These are phyloP conservation scores for Torymus tubicola DNA, from an alignment of 2,888 invertebrate genomes.

Conservation along the genomic window DNA sequence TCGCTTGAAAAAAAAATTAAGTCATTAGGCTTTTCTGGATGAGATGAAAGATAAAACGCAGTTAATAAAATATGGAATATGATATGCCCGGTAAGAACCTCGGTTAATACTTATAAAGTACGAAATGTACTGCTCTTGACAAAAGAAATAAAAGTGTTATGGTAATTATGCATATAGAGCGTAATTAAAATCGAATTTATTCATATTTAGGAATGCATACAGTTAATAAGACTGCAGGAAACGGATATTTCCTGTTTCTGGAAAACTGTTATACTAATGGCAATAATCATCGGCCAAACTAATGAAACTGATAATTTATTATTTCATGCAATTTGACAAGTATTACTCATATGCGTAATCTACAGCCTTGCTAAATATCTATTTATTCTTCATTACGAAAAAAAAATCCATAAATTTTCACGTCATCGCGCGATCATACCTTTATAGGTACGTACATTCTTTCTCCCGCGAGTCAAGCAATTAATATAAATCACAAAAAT, in stretches of 20 bases:
- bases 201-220: neutral
- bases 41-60: too few relatives aligned
- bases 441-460: too few relatives aligned
- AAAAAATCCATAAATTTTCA: too few relatives aligned
- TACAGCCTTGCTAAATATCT: neutral
- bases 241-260: conserved; percentile 17
- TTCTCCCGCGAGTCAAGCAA: too few relatives aligned
- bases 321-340: conserved; percentile 24
- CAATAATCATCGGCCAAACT: conserved; percentile 4
- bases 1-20: too few relatives aligned
- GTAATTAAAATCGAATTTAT: too few relatives aligned
- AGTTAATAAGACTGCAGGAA: conserved; percentile 21
- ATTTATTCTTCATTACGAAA: too few relatives aligned
- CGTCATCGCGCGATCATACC: too few relatives aligned
- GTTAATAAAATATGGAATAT: too few relatives aligned
- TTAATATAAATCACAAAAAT: conserved; percentile 1
- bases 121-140: too few relatives aligned
- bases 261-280: conserved; percentile 3
- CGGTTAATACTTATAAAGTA: too few relatives aligned
- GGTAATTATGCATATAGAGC: neutral
- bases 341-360: conserved; percentile 19
- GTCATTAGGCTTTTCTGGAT: neutral
- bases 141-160: neutral
- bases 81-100: too few relatives aligned
- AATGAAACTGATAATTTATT: conserved; percentile 40